Percentiles rank a stretch among this genome's conserved stretches.
Evolutionary conservation across 1,140 invertebrate genomes (phyloP).

Genomic region (Caenorhabditis latens): DNA sequence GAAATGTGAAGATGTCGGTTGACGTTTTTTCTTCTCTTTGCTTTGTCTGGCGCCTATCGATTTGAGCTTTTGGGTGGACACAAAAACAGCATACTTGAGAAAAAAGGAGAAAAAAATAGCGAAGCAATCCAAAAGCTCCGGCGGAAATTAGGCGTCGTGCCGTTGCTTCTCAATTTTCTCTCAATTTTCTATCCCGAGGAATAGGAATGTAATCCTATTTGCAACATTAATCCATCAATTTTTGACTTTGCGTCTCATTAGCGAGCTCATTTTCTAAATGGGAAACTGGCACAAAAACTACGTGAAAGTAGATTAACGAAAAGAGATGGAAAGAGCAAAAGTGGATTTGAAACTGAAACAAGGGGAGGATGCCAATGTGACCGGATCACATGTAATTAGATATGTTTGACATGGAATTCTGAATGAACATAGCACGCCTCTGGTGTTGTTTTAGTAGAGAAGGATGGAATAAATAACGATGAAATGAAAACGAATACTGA

Average conservation of each 20-base stretch:
- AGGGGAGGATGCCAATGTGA: background rate
- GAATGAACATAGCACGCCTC: constrained; percentile 13
- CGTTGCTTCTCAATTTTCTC: background rate
- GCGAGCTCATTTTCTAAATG: background rate
- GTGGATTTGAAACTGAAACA: constrained; percentile 37
- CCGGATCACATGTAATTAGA: constrained; percentile 37
- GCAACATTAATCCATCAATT: constrained; percentile 34
- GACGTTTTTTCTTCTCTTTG: background rate
- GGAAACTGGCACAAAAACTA: background rate
- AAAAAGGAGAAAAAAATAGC: background rate
- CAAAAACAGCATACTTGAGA: constrained; percentile 21
- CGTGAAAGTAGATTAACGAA: background rate
- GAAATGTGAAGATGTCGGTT: constrained; percentile 28
- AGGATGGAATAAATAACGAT: background rate
- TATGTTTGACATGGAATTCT: constrained; percentile 20
- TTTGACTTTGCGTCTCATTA: constrained; percentile 16
- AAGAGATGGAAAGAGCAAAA: background rate
- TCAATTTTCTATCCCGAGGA: background rate
- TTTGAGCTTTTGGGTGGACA: background rate
- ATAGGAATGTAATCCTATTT: constrained; percentile 1
- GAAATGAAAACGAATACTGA: background rate
- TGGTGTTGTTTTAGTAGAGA: background rate
- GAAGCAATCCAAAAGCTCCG: background rate
- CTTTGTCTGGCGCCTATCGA: constrained; percentile 2
- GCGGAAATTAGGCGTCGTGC: constrained; percentile 8